These are phyloP conservation scores for Cromileptes altivelis DNA, from an alignment of 2,113 vertebrate genomes.

Conservation along the genomic window DNA sequence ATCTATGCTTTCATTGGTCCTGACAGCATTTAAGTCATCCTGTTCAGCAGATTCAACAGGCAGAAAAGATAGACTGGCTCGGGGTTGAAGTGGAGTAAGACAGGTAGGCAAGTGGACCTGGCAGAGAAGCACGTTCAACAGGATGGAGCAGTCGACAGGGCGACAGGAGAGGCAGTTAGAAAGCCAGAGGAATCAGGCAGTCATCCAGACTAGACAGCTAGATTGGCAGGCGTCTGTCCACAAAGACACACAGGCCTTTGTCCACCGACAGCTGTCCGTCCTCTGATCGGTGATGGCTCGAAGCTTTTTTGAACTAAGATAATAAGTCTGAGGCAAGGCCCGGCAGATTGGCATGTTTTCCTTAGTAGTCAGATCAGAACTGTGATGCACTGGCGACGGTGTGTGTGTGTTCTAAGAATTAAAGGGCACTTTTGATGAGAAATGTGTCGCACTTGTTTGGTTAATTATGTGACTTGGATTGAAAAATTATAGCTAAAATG, in stretches of 20 bases:
- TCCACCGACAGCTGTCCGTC: conserved; percentile 67
- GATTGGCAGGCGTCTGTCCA: conserved; percentile 72
- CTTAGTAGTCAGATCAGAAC: conserved; percentile 44
- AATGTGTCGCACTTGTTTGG: neutral
- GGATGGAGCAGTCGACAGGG: conserved; percentile 58
- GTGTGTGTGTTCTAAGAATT: neutral
- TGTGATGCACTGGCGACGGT: neutral
- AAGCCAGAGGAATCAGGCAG: conserved; percentile 67
- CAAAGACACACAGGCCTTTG: conserved; percentile 66
- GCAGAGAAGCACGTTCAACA: conserved; percentile 55
- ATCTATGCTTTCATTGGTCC: conserved; percentile 46
- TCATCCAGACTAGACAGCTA: conserved; percentile 66
- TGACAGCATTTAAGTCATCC: conserved; percentile 55
- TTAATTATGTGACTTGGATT: conserved; percentile 1
- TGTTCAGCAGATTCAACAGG: conserved; percentile 49
- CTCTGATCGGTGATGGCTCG: conserved; percentile 58
- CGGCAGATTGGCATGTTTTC: conserved; percentile 63
- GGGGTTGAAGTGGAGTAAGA: conserved; percentile 46
- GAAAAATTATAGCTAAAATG: conserved; percentile 11
- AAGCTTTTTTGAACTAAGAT: conserved; percentile 58
- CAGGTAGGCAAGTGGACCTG: conserved; percentile 63
- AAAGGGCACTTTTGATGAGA: conserved; percentile 32
- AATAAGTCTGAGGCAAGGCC: conserved; percentile 54
- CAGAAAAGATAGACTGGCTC: conserved; percentile 40
- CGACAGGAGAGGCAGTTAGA: conserved; percentile 65